phyloP scores from a whole-genome alignment of 2,113 vertebrate genomes.

The Mustela nigripes region DNA sequence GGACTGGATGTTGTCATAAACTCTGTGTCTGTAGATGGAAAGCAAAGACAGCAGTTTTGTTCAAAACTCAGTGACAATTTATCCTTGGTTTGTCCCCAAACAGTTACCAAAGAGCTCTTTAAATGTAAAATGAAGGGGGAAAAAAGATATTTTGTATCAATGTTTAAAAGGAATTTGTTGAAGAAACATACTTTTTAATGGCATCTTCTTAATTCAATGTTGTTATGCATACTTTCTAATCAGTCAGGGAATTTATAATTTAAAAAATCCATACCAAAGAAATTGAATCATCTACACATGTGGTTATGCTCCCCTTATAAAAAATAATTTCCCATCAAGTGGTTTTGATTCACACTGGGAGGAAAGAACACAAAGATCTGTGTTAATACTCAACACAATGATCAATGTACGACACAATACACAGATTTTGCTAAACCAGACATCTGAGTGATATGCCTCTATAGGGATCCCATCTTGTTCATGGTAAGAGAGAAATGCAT shows the following conservation, averaged over 20 bases:
- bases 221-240: neutral
- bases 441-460: neutral
- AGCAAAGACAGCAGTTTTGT: neutral
- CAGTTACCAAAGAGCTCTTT: neutral
- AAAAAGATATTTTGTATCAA: neutral
- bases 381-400: neutral
- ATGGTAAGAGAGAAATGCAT: neutral
- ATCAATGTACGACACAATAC: neutral
- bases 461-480: neutral
- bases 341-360: slow-evolving; percentile 29
- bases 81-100: neutral
- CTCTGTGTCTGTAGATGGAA: neutral
- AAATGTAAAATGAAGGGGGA: neutral
- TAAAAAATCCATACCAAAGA: neutral
- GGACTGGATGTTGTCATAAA: neutral
- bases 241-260: neutral
- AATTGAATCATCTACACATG: neutral
- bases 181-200: neutral
- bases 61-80: neutral
- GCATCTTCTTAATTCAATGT: neutral
- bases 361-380: neutral
- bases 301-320: neutral
- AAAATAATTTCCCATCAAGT: neutral
- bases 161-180: neutral
- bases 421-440: neutral